These are phyloP conservation scores for Myrmecophaga tridactyla DNA, from an alignment of 2,113 vertebrate species.

Conservation along the genomic window DNA sequence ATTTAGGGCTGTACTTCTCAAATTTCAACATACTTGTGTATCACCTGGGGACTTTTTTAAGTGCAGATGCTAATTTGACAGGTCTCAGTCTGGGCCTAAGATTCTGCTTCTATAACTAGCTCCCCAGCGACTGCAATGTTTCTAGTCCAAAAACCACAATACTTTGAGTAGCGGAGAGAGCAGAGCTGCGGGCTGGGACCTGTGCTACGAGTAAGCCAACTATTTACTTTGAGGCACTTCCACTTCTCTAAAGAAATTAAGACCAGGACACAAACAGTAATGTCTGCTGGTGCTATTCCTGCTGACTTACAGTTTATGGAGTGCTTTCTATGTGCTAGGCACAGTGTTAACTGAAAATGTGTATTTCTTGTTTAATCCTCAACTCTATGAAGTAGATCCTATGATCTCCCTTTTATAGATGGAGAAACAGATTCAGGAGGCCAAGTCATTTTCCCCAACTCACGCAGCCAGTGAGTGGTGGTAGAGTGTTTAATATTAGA, in stretches of 20 bases:
- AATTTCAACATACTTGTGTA: background rate
- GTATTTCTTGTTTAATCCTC: background rate
- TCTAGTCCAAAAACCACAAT: background rate
- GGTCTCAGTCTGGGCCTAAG: background rate
- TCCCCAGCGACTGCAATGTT: background rate
- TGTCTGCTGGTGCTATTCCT: background rate
- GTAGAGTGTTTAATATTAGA: background rate
- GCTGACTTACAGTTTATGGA: background rate
- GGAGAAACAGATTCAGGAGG: background rate
- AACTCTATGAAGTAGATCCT: background rate
- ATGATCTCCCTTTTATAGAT: background rate
- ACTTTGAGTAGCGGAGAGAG: background rate
- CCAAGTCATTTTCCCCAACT: background rate
- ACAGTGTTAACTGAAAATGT: no score
- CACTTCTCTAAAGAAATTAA: background rate
- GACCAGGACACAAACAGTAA: background rate
- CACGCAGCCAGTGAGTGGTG: background rate
- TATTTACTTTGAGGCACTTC: background rate
- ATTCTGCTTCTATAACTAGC: background rate
- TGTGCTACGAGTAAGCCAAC: background rate
- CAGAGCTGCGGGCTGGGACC: background rate
- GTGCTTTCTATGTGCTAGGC: background rate
- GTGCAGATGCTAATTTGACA: background rate
- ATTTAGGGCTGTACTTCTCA: background rate
- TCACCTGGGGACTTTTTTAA: background rate